phyloP scores from a whole-genome alignment of 2,797 vertebrate species.

The Spheniscus humboldti region DNA sequence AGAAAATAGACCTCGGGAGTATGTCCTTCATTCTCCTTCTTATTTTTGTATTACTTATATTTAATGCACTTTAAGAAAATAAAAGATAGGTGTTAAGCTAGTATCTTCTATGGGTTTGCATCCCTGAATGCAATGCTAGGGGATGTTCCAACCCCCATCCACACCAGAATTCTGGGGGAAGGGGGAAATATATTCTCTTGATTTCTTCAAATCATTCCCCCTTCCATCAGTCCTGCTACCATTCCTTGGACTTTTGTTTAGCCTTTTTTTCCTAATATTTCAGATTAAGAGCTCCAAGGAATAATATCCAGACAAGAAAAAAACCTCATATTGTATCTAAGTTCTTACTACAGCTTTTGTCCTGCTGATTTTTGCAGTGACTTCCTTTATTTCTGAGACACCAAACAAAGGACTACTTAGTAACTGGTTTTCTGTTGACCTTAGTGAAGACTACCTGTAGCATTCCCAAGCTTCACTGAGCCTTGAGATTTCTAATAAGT shows the following conservation, averaged over 20 bases:
- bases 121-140: background rate
- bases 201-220: background rate
- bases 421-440: background rate
- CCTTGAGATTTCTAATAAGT: background rate
- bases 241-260: background rate
- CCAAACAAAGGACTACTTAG: background rate
- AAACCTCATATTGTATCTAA: background rate
- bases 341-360: background rate
- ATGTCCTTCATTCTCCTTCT: background rate
- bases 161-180: background rate
- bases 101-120: background rate
- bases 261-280: background rate
- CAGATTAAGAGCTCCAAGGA: background rate
- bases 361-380: background rate
- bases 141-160: background rate
- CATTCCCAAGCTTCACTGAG: background rate
- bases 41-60: background rate
- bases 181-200: background rate
- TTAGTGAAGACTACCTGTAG: background rate
- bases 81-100: background rate
- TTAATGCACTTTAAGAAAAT: background rate
- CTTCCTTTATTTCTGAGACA: background rate
- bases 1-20: background rate
- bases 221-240: background rate
- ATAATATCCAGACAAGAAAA: background rate